phyloP scores from a whole-genome alignment of 2,888 invertebrate genomes.

The Cactoblastis cactorum region DNA sequence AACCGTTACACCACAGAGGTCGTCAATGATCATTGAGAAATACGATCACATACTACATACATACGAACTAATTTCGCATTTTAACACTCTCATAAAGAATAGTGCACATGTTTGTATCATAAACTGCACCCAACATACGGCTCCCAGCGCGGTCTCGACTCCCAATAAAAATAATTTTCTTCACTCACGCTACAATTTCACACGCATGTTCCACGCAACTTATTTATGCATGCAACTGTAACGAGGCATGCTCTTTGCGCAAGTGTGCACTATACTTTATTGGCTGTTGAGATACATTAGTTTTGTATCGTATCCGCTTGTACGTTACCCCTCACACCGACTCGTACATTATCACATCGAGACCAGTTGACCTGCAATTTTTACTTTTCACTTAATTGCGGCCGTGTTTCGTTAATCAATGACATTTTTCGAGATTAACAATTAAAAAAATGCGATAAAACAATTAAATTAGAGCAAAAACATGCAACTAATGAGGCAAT shows the following conservation, averaged over 20 bases:
- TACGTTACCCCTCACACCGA: slow-evolving; percentile 41
- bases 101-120: background rate
- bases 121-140: background rate
- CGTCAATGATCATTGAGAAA: no score
- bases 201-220: slow-evolving; percentile 26
- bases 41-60: no score
- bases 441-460: slow-evolving; percentile 43
- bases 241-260: slow-evolving; percentile 32
- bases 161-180: slow-evolving; percentile 26
- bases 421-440: slow-evolving; percentile 30
- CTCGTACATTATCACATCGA: slow-evolving; percentile 37
- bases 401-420: slow-evolving; percentile 18
- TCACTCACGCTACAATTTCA: slow-evolving; percentile 20
- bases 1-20: no score
- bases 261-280: slow-evolving; percentile 49
- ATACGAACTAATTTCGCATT: no score
- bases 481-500: slow-evolving; percentile 56
- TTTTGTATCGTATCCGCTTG: slow-evolving; percentile 60
- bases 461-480: slow-evolving; percentile 62
- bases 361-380: slow-evolving; percentile 5
- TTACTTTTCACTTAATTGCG: slow-evolving; percentile 9
- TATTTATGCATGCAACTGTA: slow-evolving; percentile 23
- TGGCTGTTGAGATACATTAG: slow-evolving; percentile 36
- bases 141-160: background rate
- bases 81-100: no score